Base-by-base conservation (phyloP, 2,113 vertebrate genomes). In the Scomber colias region DNA sequence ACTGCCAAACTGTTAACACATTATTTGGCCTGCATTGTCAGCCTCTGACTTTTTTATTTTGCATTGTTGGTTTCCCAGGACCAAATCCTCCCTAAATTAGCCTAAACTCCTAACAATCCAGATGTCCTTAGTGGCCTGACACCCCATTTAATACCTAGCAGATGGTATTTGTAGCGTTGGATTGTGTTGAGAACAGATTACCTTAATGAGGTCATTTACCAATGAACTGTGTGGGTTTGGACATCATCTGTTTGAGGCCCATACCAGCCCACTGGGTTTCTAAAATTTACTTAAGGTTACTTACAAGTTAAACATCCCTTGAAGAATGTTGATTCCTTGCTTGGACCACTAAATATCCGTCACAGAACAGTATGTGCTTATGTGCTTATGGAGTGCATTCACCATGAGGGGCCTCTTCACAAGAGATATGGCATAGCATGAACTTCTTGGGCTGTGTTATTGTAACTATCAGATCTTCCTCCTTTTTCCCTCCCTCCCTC, bases 131-230 rank as follows among this genome's bases (percentile, higher is more conserved):
- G 82, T 82, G 77, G 81, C 73, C 69, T 67, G 78, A 79, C 70
- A 87, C 87, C 69, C 86, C 21, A 67, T 89, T 69, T 88, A 87
- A 88, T 80, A 56, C 31, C 17, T 62, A 79, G 79, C 89, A 93
- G 84, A 91, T 88, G 89, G 60, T 63, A 87, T 86, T 89, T 86
- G 84, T 75, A 72, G 63, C 11, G 17, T 77, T 83, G 79, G 77
- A 89, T 79, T 84, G 79, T 82, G 82, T 75, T 84, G 64, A 81
- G 89, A 86, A 90, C 76, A 75, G 90, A 92, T 90, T 84, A 86
- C 66, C 78, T 75, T 91, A 84, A 90, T 85, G 75, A 88, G 83
- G 87, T 87, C 49, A 85, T 89, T 89, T 83, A 88, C 82, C 66
- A 83, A 30, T 90, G 83, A 87, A 85, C 87, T 79, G 75, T 79